Evolutionary conservation across 2,797 vertebrate species (phyloP).

Genomic region (Mormyrops boulengeri): DNA sequence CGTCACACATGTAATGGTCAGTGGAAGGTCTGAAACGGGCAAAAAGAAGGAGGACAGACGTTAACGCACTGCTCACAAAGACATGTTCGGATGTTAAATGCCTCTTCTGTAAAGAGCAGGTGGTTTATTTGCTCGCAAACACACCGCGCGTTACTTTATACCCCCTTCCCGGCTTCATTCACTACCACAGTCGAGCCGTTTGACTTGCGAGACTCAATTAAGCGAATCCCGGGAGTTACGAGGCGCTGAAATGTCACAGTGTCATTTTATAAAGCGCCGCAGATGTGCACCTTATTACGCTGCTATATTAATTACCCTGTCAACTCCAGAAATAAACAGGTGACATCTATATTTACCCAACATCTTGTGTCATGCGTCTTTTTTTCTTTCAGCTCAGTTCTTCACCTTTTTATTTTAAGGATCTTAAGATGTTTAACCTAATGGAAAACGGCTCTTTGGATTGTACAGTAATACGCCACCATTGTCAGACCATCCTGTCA

Average conservation of each 20-base stretch:
- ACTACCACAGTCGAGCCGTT: not conserved
- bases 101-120: not conserved
- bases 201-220: conserved; percentile 10
- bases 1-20: conserved; percentile 27
- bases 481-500: not conserved
- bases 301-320: conserved; percentile 7
- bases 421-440: not conserved
- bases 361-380: not conserved
- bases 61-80: not conserved
- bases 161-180: not conserved
- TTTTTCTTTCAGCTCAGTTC: not conserved
- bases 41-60: not conserved
- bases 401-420: not conserved
- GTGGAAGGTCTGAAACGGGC: not conserved
- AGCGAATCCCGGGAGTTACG: not conserved
- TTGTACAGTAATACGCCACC: not conserved
- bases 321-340: not conserved
- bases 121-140: not conserved
- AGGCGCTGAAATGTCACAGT: conserved; percentile 12
- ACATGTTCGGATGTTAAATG: not conserved
- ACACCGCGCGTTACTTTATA: not conserved
- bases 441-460: not conserved
- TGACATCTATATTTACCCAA: not conserved
- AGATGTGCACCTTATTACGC: not conserved
- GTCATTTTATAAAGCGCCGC: conserved; percentile 17